phyloP scores from a whole-genome alignment of 2,797 vertebrate genomes.

The Gymnothorax javanicus region DNA sequence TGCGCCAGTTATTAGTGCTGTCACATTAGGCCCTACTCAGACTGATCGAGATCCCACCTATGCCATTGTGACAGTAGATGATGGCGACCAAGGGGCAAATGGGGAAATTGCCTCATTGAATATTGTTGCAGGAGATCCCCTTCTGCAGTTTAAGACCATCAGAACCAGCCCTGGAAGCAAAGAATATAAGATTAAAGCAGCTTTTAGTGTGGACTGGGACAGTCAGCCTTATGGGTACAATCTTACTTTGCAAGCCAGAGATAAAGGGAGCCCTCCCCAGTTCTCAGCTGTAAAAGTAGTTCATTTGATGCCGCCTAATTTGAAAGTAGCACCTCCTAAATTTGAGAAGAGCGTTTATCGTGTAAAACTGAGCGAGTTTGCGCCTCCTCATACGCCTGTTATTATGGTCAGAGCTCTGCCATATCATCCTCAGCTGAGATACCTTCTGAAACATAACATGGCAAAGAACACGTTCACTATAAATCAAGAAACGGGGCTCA shows the following conservation, averaged over 20 bases:
- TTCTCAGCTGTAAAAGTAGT: constrained; percentile 91
- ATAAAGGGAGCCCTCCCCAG: constrained; percentile 90
- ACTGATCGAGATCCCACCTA: constrained; percentile 86
- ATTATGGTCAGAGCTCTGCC: constrained; percentile 87
- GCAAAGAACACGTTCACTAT: constrained; percentile 81
- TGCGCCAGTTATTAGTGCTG: constrained; percentile 84
- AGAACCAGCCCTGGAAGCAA: constrained; percentile 89
- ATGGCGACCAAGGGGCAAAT: constrained; percentile 87
- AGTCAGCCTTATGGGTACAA: constrained; percentile 91
- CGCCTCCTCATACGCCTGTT: constrained; percentile 89
- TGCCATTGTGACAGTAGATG: constrained; percentile 87
- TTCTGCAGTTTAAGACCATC: constrained; percentile 89
- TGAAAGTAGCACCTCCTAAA: constrained; percentile 81
- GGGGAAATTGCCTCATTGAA: constrained; percentile 92
- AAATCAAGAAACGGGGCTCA: constrained; percentile 89
- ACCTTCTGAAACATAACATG: constrained; percentile 81
- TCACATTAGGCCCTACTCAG: constrained; percentile 79
- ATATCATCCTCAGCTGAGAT: constrained; percentile 82
- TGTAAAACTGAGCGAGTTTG: constrained; percentile 91
- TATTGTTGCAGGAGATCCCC: constrained; percentile 89
- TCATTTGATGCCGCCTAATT: constrained; percentile 83
- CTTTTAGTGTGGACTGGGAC: constrained; percentile 86
- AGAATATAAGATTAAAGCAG: constrained; percentile 92
- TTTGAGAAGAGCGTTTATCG: constrained; percentile 89
- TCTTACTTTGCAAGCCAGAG: constrained; percentile 94